phyloP scores from a whole-genome alignment of 1,140 invertebrate genomes.

The Cepaea nemoralis region DNA sequence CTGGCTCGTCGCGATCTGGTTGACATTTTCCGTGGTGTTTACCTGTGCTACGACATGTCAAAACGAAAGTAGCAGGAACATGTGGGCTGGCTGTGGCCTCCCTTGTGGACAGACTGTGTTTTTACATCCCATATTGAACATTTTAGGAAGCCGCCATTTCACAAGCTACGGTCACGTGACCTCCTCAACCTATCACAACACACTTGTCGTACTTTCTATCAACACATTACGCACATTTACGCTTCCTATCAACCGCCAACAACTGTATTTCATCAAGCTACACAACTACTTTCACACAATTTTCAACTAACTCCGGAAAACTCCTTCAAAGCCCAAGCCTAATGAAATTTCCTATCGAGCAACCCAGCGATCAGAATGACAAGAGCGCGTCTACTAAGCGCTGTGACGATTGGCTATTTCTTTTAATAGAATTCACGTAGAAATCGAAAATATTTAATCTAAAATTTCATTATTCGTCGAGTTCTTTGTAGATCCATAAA shows the following conservation, averaged over 20 bases:
- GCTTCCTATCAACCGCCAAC: neutral
- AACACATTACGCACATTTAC: neutral
- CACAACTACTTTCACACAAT: neutral
- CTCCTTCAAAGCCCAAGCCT: neutral
- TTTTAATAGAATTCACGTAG: constrained; percentile 25
- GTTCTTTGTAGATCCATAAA: neutral
- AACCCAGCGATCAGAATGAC: constrained; percentile 32
- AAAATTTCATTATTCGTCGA: neutral
- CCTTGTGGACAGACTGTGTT: constrained; percentile 44
- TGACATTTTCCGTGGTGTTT: constrained; percentile 79
- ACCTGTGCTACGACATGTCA: constrained; percentile 37
- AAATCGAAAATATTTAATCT: neutral
- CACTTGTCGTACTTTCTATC: constrained; percentile 36
- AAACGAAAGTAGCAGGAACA: constrained; percentile 39
- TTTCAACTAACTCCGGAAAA: neutral
- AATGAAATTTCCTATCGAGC: constrained; percentile 42
- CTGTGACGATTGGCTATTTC: constrained; percentile 44
- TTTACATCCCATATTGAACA: constrained; percentile 71
- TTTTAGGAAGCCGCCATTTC: constrained; percentile 73
- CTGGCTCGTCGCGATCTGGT: constrained; percentile 87
- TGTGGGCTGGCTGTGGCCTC: constrained; percentile 37
- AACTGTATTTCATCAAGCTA: neutral
- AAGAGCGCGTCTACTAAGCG: constrained; percentile 33
- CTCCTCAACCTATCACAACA: constrained; percentile 53
- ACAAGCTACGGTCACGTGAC: constrained; percentile 70